Evolutionary conservation across 30 jellyfish, hydroid and myxozoan genomes (phyloP).

Genomic region (Kudoa iwatai): DNA sequence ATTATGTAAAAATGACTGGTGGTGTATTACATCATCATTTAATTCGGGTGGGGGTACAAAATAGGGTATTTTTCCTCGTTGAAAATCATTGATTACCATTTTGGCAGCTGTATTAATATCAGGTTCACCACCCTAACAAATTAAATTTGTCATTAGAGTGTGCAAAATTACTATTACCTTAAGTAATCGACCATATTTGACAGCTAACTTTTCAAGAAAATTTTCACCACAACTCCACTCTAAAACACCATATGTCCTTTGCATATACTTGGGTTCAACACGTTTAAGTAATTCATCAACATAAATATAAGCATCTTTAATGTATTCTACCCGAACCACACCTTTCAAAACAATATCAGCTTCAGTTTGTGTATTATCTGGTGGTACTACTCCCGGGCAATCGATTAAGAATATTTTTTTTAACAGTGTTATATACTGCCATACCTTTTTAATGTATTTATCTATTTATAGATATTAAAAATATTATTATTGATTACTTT

Average conservation of each 20-base stretch:
- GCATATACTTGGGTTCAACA: slow-evolving; percentile 35
- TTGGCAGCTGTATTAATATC: slow-evolving; percentile 36
- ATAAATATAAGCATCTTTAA: slow-evolving; percentile 31
- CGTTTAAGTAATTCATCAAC: slow-evolving; percentile 35
- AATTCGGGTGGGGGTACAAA: slow-evolving; percentile 68
- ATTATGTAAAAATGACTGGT: too few relatives aligned
- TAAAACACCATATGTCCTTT: slow-evolving; percentile 25
- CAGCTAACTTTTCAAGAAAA: slow-evolving; percentile 35
- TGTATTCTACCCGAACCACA: slow-evolving; percentile 68
- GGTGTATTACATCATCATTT: too few relatives aligned
- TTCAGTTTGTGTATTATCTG: slow-evolving; percentile 63
- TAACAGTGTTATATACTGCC: slow-evolving; percentile 89
- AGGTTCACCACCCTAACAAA: slow-evolving; percentile 74
- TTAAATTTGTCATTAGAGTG: slow-evolving; percentile 1
- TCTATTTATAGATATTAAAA: too few relatives aligned
- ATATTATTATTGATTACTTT: slow-evolving; percentile 11
- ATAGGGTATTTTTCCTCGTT: slow-evolving; percentile 73
- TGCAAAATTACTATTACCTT: slow-evolving; percentile 19
- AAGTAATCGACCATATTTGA: slow-evolving; percentile 23
- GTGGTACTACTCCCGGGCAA: slow-evolving; percentile 89
- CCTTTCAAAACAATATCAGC: slow-evolving; percentile 72
- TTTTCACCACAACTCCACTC: slow-evolving; percentile 24
- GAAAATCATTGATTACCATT: slow-evolving; percentile 55
- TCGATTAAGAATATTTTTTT: slow-evolving; percentile 27
- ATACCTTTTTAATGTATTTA: too few relatives aligned